Evolutionary conservation across 2,797 vertebrate genomes (phyloP).

Genomic region (Limosa lapponica): DNA sequence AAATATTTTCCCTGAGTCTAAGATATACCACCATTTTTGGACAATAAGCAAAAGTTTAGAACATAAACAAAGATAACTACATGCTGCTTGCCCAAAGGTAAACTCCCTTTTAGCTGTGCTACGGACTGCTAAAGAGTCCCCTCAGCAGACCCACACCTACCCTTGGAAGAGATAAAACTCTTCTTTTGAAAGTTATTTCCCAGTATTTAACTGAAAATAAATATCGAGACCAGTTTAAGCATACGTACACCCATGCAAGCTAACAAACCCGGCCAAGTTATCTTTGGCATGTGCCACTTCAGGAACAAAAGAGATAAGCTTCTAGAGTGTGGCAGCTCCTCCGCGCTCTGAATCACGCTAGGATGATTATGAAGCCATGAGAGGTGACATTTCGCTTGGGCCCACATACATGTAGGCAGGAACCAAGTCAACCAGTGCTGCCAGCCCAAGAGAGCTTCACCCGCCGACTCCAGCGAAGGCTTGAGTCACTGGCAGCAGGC

Average conservation of each 20-base stretch:
- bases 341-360: accelerated
- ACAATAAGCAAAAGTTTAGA: not conserved
- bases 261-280: not conserved
- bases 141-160: not conserved
- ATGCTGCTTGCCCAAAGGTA: not conserved
- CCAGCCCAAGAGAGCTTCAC: not conserved
- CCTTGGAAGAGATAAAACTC: not conserved
- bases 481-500: not conserved
- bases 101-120: not conserved
- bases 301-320: not conserved
- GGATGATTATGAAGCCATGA: accelerated
- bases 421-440: accelerated
- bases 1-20: not conserved
- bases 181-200: not conserved
- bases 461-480: accelerated
- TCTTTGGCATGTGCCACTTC: constrained; percentile 29
- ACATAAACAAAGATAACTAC: constrained; percentile 10
- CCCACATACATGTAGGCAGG: accelerated
- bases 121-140: not conserved
- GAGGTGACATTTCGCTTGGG: not conserved
- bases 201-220: not conserved
- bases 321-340: not conserved
- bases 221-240: not conserved
- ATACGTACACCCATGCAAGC: accelerated
- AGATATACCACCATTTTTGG: constrained; percentile 28